These are phyloP conservation scores for Tetranychus urticae DNA, from an alignment of 1,140 invertebrate species.

Conservation along the genomic window DNA sequence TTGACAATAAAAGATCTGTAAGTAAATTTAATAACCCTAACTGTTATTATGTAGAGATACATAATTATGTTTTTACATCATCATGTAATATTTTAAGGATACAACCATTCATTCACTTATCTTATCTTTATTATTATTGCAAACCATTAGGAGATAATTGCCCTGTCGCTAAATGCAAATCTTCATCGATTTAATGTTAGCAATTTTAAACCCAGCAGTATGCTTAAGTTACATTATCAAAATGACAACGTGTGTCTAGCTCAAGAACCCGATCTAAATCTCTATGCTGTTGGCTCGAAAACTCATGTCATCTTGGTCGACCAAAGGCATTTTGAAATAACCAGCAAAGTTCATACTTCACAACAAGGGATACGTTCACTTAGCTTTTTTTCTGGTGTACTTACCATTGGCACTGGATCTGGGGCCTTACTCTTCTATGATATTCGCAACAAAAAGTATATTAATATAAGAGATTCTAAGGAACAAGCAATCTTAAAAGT, in stretches of 20 bases:
- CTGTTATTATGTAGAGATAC: no score
- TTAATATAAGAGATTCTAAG: slow-evolving; percentile 50
- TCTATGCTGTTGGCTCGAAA: slow-evolving; percentile 74
- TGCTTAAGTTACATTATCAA: slow-evolving; percentile 56
- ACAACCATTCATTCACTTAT: neutral
- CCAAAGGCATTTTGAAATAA: slow-evolving; percentile 51
- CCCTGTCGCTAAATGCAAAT: slow-evolving; percentile 67
- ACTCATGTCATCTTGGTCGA: slow-evolving; percentile 74
- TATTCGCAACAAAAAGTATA: slow-evolving; percentile 60
- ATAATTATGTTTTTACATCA: no score
- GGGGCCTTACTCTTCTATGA: slow-evolving; percentile 85
- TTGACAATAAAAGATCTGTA: slow-evolving; percentile 33
- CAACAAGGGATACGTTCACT: slow-evolving; percentile 48
- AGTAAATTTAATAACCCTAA: no score
- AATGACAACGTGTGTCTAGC: slow-evolving; percentile 82
- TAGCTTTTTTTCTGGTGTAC: slow-evolving; percentile 60
- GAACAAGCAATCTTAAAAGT: slow-evolving; percentile 48
- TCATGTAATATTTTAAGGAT: no score
- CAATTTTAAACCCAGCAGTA: slow-evolving; percentile 54
- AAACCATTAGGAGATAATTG: slow-evolving; percentile 1
- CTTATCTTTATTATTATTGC: slow-evolving; percentile 12
- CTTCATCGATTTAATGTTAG: slow-evolving; percentile 76
- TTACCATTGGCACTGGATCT: slow-evolving; percentile 76
- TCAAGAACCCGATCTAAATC: slow-evolving; percentile 44
- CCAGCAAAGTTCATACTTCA: slow-evolving; percentile 29